A percentile compares a stretch with the other conserved stretches of the same genome.
These are phyloP conservation scores for Lasioglossum villosulum DNA, from an alignment of 2,888 invertebrate species.

Conservation along the genomic window DNA sequence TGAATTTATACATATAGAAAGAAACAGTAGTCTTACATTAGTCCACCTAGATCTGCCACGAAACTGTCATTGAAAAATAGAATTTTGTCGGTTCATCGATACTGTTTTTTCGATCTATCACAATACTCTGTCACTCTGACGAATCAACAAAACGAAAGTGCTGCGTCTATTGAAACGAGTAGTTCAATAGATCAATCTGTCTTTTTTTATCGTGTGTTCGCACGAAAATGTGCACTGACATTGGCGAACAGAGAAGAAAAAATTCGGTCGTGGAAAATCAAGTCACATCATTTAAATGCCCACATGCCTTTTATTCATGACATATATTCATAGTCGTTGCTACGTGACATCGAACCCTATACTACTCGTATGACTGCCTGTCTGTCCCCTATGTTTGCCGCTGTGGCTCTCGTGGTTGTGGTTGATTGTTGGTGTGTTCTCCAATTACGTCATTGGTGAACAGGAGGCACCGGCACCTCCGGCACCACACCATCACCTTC, in stretches of 20 bases:
- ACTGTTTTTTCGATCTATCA: constrained; percentile 1
- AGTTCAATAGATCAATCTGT: constrained; percentile 14
- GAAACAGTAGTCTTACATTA: constrained; percentile 44
- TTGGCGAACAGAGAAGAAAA: constrained; percentile 22
- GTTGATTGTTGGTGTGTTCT: constrained; percentile 85
- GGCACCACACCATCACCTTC: constrained; percentile 84
- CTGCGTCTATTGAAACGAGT: neutral
- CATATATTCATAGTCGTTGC: constrained; percentile 77
- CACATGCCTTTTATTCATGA: constrained; percentile 67
- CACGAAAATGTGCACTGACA: constrained; percentile 30
- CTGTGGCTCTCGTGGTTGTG: constrained; percentile 85
- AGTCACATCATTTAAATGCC: constrained; percentile 56
- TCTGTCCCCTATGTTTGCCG: constrained; percentile 85
- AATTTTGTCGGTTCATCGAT: constrained; percentile 52
- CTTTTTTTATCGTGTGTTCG: constrained; percentile 39
- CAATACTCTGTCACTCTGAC: constrained; percentile 17
- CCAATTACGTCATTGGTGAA: constrained; percentile 84
- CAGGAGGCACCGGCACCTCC: constrained; percentile 84
- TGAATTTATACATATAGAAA: constrained; percentile 24
- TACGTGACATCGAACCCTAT: constrained; percentile 80
- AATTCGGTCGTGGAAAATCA: constrained; percentile 33
- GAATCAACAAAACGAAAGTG: constrained; percentile 42
- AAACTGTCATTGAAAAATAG: neutral
- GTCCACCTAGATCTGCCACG: constrained; percentile 28
- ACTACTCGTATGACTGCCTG: constrained; percentile 85